These are phyloP conservation scores for Acanthisitta chloris DNA, from an alignment of 2,113 vertebrate species.

Conservation along the genomic window DNA sequence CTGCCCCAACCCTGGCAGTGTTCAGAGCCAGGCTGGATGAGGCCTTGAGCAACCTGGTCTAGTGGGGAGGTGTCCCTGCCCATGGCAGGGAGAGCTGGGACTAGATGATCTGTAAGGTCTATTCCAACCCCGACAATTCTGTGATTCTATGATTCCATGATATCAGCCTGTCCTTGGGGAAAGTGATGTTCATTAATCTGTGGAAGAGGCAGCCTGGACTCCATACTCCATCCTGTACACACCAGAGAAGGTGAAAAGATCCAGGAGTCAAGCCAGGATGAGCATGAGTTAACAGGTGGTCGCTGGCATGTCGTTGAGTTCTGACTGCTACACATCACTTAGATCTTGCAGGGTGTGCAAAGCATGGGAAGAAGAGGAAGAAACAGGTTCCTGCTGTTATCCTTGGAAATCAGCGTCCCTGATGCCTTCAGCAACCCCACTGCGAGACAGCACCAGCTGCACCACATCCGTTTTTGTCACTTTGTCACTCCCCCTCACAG, in stretches of 20 bases:
- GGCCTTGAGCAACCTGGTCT: too few relatives aligned
- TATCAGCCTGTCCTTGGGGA: background rate
- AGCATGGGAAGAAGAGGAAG: background rate
- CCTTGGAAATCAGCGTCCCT: background rate
- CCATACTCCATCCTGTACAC: background rate
- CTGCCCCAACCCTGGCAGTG: too few relatives aligned
- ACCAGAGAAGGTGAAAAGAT: background rate
- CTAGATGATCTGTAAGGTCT: too few relatives aligned
- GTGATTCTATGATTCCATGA: too few relatives aligned
- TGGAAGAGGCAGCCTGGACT: background rate
- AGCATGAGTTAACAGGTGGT: background rate
- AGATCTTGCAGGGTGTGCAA: background rate
- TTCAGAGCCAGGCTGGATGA: too few relatives aligned
- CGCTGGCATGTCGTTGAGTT: background rate
- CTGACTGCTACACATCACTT: background rate
- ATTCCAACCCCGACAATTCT: too few relatives aligned
- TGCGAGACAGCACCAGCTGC: constrained; percentile 27
- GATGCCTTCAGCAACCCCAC: constrained; percentile 5
- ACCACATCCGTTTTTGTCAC: constrained; percentile 23
- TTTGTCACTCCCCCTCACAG: constrained; percentile 35
- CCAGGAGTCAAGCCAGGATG: background rate
- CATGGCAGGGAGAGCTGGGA: too few relatives aligned
- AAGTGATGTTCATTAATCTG: background rate
- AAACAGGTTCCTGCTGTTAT: background rate
- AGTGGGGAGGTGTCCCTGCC: too few relatives aligned